Evolutionary conservation across 2,113 vertebrate genomes (phyloP).

Genomic region (Polypterus senegalus): DNA sequence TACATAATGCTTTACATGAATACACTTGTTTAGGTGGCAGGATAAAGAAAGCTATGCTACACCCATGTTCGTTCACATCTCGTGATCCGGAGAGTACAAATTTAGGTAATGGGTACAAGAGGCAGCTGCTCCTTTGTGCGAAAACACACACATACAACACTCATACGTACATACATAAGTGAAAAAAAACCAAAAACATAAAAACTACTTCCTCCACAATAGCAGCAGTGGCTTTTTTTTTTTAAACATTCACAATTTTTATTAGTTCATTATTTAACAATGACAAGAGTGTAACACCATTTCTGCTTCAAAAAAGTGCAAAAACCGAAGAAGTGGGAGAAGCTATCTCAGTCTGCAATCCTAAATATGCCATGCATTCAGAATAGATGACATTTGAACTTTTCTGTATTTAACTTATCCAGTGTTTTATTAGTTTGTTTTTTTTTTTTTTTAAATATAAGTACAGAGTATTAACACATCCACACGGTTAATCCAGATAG

Average conservation of each 20-base stretch:
- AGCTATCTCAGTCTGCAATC: constrained; percentile 60
- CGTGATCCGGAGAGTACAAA: too few relatives aligned
- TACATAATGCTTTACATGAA: too few relatives aligned
- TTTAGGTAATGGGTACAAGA: constrained; percentile 24
- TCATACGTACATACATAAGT: constrained; percentile 30
- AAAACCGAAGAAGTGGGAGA: constrained; percentile 49
- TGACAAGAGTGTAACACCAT: constrained; percentile 50
- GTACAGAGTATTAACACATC: constrained; percentile 58
- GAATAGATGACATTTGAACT: constrained; percentile 43
- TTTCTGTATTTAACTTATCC: constrained; percentile 37
- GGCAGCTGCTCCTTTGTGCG: constrained; percentile 25
- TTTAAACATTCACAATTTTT: neutral
- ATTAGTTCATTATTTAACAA: constrained; percentile 38
- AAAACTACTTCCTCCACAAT: neutral
- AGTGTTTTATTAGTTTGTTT: constrained; percentile 27
- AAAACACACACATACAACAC: constrained; percentile 33
- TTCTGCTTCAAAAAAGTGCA: constrained; percentile 49
- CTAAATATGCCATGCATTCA: constrained; percentile 76
- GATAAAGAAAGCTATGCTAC: too few relatives aligned
- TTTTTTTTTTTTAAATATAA: constrained; percentile 41
- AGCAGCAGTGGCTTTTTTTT: constrained; percentile 3
- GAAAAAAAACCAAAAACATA: neutral
- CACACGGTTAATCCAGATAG: constrained; percentile 59
- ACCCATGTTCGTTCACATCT: too few relatives aligned
- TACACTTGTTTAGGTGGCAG: too few relatives aligned